These are phyloP conservation scores for Eristalis pertinax DNA, from an alignment of 2,888 invertebrate species.

Conservation along the genomic window DNA sequence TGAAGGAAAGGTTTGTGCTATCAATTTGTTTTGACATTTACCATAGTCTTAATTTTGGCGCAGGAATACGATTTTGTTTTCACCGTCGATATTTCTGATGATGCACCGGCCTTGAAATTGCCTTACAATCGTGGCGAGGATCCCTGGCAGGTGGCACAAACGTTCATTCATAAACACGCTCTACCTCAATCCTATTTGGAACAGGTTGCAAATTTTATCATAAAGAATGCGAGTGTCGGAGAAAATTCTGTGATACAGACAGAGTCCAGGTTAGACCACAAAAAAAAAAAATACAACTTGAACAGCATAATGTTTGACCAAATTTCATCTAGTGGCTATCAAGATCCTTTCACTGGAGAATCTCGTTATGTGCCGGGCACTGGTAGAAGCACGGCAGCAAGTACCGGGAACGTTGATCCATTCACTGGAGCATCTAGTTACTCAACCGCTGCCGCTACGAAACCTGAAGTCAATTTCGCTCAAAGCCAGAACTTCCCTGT, in stretches of 20 bases:
- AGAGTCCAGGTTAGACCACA: conserved; percentile 74
- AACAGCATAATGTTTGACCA: too few relatives aligned
- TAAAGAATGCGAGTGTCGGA: conserved; percentile 86
- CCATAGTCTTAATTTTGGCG: conserved; percentile 1
- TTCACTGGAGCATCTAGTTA: conserved; percentile 88
- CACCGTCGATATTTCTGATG: conserved; percentile 96
- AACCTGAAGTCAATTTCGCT: conserved; percentile 76
- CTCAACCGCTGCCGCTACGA: conserved; percentile 82
- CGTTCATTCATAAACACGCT: conserved; percentile 92
- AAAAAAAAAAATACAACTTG: too few relatives aligned
- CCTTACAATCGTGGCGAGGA: conserved; percentile 95
- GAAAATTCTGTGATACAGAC: conserved; percentile 55
- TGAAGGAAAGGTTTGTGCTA: conserved; percentile 86
- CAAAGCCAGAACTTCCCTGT: conserved; percentile 80
- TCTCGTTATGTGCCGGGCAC: conserved; percentile 86
- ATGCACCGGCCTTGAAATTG: conserved; percentile 92
- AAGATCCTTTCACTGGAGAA: conserved; percentile 88
- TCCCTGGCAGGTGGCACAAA: conserved; percentile 95
- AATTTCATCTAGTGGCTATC: conserved; percentile 79
- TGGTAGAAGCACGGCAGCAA: conserved; percentile 74
- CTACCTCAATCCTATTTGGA: conserved; percentile 94
- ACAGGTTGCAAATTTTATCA: conserved; percentile 95
- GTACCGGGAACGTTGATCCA: conserved; percentile 84
- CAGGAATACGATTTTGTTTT: conserved; percentile 96
- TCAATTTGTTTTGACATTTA: background rate